Conservation (phyloP, 2,113 vertebrate species). For the Microcebus tavaratra region DNA sequence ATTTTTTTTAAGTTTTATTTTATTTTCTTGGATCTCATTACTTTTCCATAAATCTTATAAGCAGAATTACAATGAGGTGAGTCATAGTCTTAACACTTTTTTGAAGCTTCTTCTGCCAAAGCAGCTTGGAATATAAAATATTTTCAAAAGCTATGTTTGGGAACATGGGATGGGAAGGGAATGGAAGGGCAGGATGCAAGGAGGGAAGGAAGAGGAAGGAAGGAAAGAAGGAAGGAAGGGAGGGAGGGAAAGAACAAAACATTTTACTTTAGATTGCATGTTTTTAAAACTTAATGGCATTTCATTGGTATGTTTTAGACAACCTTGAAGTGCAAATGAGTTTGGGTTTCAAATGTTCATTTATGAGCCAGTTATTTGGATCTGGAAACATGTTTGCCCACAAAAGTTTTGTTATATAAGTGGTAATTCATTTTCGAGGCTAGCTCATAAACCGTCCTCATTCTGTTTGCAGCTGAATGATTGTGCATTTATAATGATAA, state of each 20-base stretch:
- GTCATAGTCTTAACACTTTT: constrained; percentile 78
- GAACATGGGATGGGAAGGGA: constrained; percentile 41
- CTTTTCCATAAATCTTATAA: constrained; percentile 76
- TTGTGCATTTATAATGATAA: background rate
- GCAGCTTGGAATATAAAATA: constrained; percentile 43
- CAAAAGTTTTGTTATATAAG: constrained; percentile 31
- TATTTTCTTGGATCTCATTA: constrained; percentile 76
- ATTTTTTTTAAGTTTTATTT: constrained; percentile 80
- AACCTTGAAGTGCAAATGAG: background rate
- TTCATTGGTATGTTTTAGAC: background rate
- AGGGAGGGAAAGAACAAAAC: background rate
- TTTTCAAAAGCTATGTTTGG: constrained; percentile 58
- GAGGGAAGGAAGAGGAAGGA: background rate
- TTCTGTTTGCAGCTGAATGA: constrained; percentile 45
- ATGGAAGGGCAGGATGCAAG: background rate
- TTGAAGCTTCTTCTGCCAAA: constrained; percentile 75
- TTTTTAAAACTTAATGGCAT: background rate
- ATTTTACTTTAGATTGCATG: background rate
- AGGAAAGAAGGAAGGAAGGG: background rate
- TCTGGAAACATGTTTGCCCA: constrained; percentile 10
- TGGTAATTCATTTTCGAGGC: constrained; percentile 23
- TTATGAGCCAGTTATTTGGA: constrained; percentile 39
- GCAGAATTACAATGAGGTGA: constrained; percentile 79
- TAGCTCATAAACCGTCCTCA: background rate
- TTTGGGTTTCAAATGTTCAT: constrained; percentile 45